Evolutionary conservation across 2,113 vertebrate species (phyloP), one percentile per base, ranked within the genome.

Genomic region (Pangasianodon hypophthalmus): DNA sequence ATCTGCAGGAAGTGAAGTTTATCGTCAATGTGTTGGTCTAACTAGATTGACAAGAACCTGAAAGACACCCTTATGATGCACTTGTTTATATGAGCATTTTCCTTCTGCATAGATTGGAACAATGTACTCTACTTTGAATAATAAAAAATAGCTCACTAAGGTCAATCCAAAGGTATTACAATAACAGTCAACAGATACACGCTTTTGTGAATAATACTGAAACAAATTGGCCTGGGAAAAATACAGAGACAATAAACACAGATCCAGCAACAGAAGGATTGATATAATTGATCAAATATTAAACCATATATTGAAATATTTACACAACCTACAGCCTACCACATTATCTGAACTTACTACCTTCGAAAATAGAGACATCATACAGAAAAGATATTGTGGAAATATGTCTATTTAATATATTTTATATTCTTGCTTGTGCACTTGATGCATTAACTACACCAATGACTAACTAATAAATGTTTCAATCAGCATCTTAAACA

Each of bases 31-130:
- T 54, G 11, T 52, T 52, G 79, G 79, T 54, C n/a, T 85, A 88
- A 82, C 37, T 89, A 69, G 84, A 60, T 87, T 83, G 69, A 77
- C 85, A 37, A 21, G 46, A 48, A 4, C 26, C 41, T 81, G 62
- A 85, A 82, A 82, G 44, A 87, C 56, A 69, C n/a, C 62, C 37
- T 87, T 54, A 88, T 79, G 48, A 46, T 90, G 91, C 37, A 37
- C 46, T 52, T 67, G 69, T 75, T 90, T 83, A 71, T 85, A 85
- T 58, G 48, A 88, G 54, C 82, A 79, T 75, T 87, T 84, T 84
- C 37, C 26, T 67, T 46, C 56, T 67, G n/a, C 32, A 69, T 24
- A 81, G 29, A 62, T 77, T 87, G 24, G n/a, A 84, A 89, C 52
- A 32, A 18, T 18, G 37, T 58, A 32, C 7, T 56, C 52, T 56